Evolutionary conservation across 2,797 vertebrate species (phyloP), one percentile per base, ranked within the genome.

Genomic region (Chrosomus eos): DNA sequence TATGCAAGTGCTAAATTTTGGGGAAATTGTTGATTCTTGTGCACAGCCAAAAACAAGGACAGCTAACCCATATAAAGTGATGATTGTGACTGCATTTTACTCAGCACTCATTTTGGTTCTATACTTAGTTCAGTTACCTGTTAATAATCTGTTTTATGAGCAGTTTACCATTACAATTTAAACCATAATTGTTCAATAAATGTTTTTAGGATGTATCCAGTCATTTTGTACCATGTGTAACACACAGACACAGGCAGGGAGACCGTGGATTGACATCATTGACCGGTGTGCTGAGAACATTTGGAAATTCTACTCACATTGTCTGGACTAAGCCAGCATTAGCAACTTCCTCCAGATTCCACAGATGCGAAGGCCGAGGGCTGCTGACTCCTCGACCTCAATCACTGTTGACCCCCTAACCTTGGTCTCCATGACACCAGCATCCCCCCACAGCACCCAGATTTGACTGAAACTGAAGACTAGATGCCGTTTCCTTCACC

Each of bases 331-430:
- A 85, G 72, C 73, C 38, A 55, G 58, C 1, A n/a, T 78, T 84
- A 82, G 81, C 45, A 45, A 60, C 84, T 48, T 67, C 77, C 73
- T 75, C 73, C 4, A n/a, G 72, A 53, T 75, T 68, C 64, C 73
- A 18, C 64, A 58, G 85, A 67, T 40, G 19, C 11, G 18, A 43
- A 66, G 70, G 55, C 68, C 16, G 28, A 68, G 53, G 67, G 40
- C 21, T 10, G 19, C 58, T 36, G 60, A 88, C 81, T 84, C 71
- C 31, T 26, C 10, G 66, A 87, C 83, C 87, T 84, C 83, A 77
- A 83, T 84, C 74, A 85, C 85, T 26, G 58, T 23, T 83, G 85
- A 87, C 83, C 86, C 84, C 58, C 6, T 68, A 67, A 87, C 76
- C 86, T 45, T 18, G 7, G 28, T 19, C 51, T 58, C 60, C 21